Conservation (phyloP, 2,797 vertebrate genomes). For the Dendrocincla fuliginosa region DNA sequence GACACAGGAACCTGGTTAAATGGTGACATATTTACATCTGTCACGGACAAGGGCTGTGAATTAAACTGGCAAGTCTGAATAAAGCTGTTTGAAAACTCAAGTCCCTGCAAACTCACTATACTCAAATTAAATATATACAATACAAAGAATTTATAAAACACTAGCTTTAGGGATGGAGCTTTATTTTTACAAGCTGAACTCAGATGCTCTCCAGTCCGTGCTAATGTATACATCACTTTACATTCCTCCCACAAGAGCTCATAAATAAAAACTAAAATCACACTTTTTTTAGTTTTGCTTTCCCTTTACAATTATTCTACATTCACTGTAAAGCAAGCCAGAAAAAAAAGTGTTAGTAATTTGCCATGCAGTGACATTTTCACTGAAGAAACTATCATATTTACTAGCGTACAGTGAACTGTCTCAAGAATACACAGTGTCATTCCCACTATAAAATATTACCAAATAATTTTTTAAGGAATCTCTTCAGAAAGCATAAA, state of each 20-base stretch:
- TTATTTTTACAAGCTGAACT: neutral
- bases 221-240: neutral
- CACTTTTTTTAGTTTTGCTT: neutral
- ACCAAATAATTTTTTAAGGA: neutral
- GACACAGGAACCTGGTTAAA: neutral
- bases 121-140: neutral
- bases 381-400: neutral
- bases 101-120: neutral
- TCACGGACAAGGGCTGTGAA: neutral
- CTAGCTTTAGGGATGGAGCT: neutral
- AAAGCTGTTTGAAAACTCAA: neutral
- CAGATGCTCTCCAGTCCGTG: neutral
- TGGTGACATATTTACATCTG: neutral
- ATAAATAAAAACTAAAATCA: neutral
- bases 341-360: neutral
- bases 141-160: neutral
- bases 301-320: neutral
- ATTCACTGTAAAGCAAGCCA: neutral
- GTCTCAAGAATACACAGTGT: neutral
- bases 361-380: neutral
- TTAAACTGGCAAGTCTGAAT: neutral
- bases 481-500: neutral
- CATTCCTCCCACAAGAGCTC: neutral
- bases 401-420: neutral
- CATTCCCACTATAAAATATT: neutral